Evolutionary conservation across 2,113 vertebrate species (phyloP).

Genomic region (Corydoras sp.): DNA sequence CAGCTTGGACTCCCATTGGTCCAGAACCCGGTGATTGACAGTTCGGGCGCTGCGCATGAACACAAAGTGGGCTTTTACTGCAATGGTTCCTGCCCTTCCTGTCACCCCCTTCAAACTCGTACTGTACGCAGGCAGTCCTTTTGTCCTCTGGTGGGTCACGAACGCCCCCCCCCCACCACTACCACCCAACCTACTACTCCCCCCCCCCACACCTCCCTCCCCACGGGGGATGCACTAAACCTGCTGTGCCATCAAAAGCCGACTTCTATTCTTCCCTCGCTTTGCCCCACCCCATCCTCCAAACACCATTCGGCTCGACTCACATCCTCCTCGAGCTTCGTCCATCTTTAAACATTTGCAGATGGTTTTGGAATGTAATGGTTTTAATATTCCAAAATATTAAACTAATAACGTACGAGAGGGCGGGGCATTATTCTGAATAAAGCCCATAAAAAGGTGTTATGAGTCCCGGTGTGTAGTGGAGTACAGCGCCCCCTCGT

Average conservation of each 20-base stretch:
- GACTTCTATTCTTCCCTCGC: constrained; percentile 48
- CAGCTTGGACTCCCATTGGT: constrained; percentile 50
- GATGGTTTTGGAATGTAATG: too few relatives aligned
- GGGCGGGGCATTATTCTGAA: too few relatives aligned
- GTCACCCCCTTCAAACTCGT: constrained; percentile 16
- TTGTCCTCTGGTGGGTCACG: constrained; percentile 63
- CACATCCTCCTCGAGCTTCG: too few relatives aligned
- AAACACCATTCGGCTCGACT: constrained; percentile 43
- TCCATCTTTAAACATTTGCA: too few relatives aligned
- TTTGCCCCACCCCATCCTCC: constrained; percentile 34
- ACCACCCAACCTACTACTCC: too few relatives aligned
- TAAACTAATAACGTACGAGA: too few relatives aligned
- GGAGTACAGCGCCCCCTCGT: too few relatives aligned
- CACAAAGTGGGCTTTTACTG: constrained; percentile 44
- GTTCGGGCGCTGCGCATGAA: constrained; percentile 59
- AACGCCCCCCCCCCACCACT: constrained; percentile 48
- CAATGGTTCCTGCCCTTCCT: constrained; percentile 24
- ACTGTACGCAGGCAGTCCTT: constrained; percentile 42
- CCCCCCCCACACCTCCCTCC: too few relatives aligned
- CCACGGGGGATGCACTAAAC: constrained; percentile 59
- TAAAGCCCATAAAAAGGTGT: too few relatives aligned
- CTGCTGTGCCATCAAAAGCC: constrained; percentile 71
- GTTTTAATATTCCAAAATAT: too few relatives aligned
- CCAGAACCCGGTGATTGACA: constrained; percentile 48
- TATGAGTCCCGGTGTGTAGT: too few relatives aligned